Evolutionary conservation across 2,113 vertebrate species (phyloP).

Genomic region (Lampris megalopsis): DNA sequence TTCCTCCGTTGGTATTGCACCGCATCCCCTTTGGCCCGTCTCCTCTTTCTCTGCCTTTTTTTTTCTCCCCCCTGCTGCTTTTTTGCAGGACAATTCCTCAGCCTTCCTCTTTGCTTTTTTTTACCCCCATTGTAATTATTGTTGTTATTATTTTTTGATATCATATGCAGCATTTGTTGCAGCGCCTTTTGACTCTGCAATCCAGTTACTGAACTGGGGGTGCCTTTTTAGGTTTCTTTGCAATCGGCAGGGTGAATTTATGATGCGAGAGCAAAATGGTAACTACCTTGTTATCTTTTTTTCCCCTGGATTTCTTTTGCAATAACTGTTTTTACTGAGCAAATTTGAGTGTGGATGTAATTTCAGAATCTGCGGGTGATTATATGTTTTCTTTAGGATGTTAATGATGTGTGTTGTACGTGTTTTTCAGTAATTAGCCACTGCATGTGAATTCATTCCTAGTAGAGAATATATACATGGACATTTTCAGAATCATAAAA

Average conservation of each 20-base stretch:
- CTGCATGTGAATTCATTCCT: not conserved
- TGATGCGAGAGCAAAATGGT: conserved; percentile 86
- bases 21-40: conserved; percentile 51
- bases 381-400: conserved; percentile 12
- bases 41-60: conserved; percentile 58
- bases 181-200: conserved; percentile 58
- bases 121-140: conserved; percentile 9
- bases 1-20: conserved; percentile 76
- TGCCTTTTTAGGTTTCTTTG: conserved; percentile 65
- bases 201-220: conserved; percentile 52
- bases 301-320: conserved; percentile 47
- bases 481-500: not conserved
- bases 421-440: conserved; percentile 27
- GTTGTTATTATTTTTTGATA: conserved; percentile 50
- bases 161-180: conserved; percentile 42
- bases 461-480: conserved; percentile 1
- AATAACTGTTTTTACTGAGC: conserved; percentile 7
- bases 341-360: conserved; percentile 12
- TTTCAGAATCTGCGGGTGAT: conserved; percentile 12
- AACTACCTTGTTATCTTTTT: conserved; percentile 72
- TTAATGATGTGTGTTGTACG: not conserved
- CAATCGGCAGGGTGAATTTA: conserved; percentile 78
- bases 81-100: conserved; percentile 72
- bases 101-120: conserved; percentile 53
- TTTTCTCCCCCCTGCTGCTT: conserved; percentile 51